These are phyloP conservation scores for Drosophila nikananu DNA, from an alignment of 1,140 invertebrate species.

Conservation along the genomic window DNA sequence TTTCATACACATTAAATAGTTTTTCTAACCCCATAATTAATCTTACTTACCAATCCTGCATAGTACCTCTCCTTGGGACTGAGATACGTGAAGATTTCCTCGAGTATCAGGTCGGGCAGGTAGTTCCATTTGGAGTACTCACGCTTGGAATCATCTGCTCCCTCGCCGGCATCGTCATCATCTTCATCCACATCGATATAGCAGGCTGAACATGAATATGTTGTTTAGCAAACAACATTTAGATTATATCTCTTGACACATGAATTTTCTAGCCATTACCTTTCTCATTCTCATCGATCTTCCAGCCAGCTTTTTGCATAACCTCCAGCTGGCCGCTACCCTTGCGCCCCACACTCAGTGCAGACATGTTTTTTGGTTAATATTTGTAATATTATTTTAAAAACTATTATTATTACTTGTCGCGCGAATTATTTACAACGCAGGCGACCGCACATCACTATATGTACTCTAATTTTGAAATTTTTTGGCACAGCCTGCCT, in stretches of 20 bases:
- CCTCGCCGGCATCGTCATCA: constrained; percentile 80
- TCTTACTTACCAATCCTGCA: constrained; percentile 89
- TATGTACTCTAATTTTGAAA: constrained; percentile 81
- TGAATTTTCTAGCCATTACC: constrained; percentile 71
- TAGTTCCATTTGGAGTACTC: constrained; percentile 88
- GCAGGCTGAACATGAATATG: constrained; percentile 85
- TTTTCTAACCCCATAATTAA: not conserved
- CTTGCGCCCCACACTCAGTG: constrained; percentile 43
- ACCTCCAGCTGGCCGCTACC: constrained; percentile 59
- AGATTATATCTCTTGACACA: not conserved
- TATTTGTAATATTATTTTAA: constrained; percentile 22
- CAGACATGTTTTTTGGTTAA: constrained; percentile 42
- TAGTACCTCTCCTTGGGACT: constrained; percentile 90
- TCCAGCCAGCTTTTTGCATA: constrained; percentile 87
- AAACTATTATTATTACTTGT: constrained; percentile 20
- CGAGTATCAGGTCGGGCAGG: constrained; percentile 91
- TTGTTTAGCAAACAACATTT: not conserved
- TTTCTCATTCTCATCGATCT: constrained; percentile 87
- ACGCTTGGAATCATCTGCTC: constrained; percentile 76
- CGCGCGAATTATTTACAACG: constrained; percentile 61
- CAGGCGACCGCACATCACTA: constrained; percentile 42
- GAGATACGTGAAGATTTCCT: constrained; percentile 91
- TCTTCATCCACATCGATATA: constrained; percentile 87
- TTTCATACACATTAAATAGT: not conserved
- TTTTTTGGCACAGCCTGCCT: constrained; percentile 73